Conservation (phyloP, 2,797 vertebrate species). For the Tinamus major region DNA sequence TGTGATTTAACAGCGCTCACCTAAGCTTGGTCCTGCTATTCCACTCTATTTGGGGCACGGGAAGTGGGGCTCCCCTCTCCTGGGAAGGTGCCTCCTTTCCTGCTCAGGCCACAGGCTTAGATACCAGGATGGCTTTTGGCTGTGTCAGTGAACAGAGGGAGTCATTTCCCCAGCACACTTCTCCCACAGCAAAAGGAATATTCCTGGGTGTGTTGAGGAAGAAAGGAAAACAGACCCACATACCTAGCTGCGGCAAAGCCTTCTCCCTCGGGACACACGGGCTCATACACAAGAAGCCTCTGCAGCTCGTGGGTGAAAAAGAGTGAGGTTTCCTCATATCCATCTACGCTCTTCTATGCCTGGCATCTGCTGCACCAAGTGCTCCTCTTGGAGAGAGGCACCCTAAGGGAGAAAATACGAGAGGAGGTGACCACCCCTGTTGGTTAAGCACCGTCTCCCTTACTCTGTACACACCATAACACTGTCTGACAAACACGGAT, state of each 20-base stretch:
- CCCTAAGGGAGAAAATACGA: not conserved
- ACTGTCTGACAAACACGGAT: not conserved
- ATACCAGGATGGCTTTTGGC: not conserved
- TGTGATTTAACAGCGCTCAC: no score
- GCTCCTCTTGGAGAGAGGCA: no score
- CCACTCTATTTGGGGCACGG: accelerated
- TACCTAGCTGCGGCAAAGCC: not conserved
- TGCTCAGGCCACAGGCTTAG: not conserved
- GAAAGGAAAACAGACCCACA: not conserved
- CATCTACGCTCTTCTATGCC: no score
- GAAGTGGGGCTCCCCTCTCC: not conserved
- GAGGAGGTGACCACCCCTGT: no score
- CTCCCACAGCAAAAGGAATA: accelerated
- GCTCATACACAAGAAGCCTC: no score
- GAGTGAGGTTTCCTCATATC: not conserved
- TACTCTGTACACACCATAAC: accelerated
- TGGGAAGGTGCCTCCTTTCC: not conserved
- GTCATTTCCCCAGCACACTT: accelerated
- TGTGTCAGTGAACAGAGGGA: not conserved
- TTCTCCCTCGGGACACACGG: not conserved
- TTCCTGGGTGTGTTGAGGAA: not conserved
- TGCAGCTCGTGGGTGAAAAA: not conserved
- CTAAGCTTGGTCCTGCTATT: no score
- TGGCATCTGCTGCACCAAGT: accelerated
- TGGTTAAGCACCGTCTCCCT: not conserved